These are phyloP conservation scores for Muscidifurax raptorellus DNA, from an alignment of 1,140 invertebrate genomes.

Conservation along the genomic window DNA sequence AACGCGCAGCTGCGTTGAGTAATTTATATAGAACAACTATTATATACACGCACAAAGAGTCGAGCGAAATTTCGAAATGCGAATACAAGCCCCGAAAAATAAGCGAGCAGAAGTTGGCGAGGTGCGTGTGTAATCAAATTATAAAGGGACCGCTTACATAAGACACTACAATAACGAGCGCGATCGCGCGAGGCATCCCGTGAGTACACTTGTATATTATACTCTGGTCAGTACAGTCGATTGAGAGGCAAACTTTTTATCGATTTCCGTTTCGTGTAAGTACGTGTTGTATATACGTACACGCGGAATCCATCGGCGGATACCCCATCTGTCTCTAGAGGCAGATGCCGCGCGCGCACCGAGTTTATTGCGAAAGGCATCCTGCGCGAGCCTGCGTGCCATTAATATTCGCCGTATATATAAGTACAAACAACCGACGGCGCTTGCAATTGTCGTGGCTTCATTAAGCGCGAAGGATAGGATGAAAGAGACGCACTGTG, in stretches of 20 bases:
- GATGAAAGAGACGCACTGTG: not conserved
- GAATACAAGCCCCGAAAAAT: not conserved
- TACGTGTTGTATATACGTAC: not conserved
- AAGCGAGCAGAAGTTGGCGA: not conserved
- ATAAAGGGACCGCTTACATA: too few species aligned
- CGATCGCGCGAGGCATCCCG: too few species aligned
- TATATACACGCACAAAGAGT: not conserved
- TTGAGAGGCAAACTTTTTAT: constrained; percentile 17
- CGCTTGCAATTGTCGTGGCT: constrained; percentile 29
- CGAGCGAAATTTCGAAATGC: not conserved
- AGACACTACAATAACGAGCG: too few species aligned
- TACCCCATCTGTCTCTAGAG: constrained; percentile 22
- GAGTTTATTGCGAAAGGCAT: constrained; percentile 36
- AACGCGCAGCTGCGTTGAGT: not conserved
- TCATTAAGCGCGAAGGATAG: constrained; percentile 23
- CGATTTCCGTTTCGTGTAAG: constrained; percentile 34
- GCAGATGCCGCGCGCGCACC: constrained; percentile 24
- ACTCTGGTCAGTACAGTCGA: not conserved
- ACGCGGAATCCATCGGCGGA: constrained; percentile 2
- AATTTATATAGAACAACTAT: not conserved
- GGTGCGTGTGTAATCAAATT: not conserved
- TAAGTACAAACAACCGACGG: constrained; percentile 4
- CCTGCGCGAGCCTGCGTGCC: not conserved
- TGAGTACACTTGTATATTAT: too few species aligned
- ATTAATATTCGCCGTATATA: constrained; percentile 28